Base-by-base conservation (phyloP, 2,113 vertebrate genomes). In the Stomatorhinus ivindoensis region DNA sequence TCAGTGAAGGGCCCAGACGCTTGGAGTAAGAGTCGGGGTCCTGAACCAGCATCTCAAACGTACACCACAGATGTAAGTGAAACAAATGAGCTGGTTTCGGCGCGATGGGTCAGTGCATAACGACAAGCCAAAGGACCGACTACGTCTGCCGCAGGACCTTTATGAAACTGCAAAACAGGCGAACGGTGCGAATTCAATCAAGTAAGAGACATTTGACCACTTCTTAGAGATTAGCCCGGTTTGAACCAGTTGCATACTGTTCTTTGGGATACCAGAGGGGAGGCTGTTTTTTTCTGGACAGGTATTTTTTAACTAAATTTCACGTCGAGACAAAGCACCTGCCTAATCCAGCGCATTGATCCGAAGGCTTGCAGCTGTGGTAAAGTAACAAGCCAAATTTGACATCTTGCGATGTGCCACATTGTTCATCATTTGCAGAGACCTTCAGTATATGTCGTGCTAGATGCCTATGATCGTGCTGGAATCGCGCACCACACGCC, bases 41-140 rank as follows among this genome's bases (percentile, higher is more conserved):
- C 92, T 92, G 94, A 96, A 94, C 94, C 92, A 91, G 90, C 92
- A 93, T 92, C 93, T 92, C 92, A 92, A 73, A 91, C 91, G 93
- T 90, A 90, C 89, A 93, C 90, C 80, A 47, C 47, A 76, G 86
- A 88, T 90, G 86, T 90, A 88, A 88, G 51, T 84, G 89, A 76
- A 93, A 90, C 89, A 93, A 90, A 93, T 92, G 90, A 89, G 89
- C 87, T 83, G 19, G 50, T 89, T 89, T 89, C 21, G 8, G 31
- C 87, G 35, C 80, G 88, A 46, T 76, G 86, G 91, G 65, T 86
- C 88, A 86, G 58, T 44, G 80, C 86, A 88, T 89, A 53, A 83
- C 48, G 21, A 51, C 65, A 46, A 82, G 31, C 85, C 89, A 46
- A 87, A 80, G 47, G 44, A 61, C 61, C 10, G 44, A 73, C 61